phyloP scores from a whole-genome alignment of 2,797 vertebrate genomes.

The Leptodactylus fallax region DNA sequence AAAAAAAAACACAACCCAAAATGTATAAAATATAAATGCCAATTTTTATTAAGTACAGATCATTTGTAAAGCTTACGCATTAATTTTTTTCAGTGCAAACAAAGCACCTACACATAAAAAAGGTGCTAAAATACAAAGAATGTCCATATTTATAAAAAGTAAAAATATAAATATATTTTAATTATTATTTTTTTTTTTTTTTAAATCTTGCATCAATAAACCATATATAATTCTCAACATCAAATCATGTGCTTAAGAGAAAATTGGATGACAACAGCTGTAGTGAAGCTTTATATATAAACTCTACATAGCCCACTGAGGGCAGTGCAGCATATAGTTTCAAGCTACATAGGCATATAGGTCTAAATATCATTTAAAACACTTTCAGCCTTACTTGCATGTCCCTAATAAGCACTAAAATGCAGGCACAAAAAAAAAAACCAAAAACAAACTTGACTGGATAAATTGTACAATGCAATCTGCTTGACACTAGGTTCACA shows the following conservation, averaged over 20 bases:
- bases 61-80: constrained; percentile 64
- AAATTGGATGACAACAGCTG: background rate
- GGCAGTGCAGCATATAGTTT: background rate
- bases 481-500: too few species aligned
- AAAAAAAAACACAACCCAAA: too few species aligned
- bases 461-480: too few species aligned
- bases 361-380: background rate
- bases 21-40: too few species aligned
- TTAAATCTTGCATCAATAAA: background rate
- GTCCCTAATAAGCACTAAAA: background rate
- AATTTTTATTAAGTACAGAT: constrained; percentile 69
- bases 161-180: constrained; percentile 71
- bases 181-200: constrained; percentile 33
- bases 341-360: constrained; percentile 14
- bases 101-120: constrained; percentile 66
- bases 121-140: constrained; percentile 72
- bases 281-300: background rate
- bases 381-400: background rate
- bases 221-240: background rate
- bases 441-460: too few species aligned
- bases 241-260: background rate
- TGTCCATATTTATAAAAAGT: constrained; percentile 66
- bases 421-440: background rate
- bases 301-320: background rate
- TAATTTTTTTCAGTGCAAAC: constrained; percentile 76